These are phyloP conservation scores for Strigamia crassipes DNA, from an alignment of 2,888 invertebrate species.

Conservation along the genomic window DNA sequence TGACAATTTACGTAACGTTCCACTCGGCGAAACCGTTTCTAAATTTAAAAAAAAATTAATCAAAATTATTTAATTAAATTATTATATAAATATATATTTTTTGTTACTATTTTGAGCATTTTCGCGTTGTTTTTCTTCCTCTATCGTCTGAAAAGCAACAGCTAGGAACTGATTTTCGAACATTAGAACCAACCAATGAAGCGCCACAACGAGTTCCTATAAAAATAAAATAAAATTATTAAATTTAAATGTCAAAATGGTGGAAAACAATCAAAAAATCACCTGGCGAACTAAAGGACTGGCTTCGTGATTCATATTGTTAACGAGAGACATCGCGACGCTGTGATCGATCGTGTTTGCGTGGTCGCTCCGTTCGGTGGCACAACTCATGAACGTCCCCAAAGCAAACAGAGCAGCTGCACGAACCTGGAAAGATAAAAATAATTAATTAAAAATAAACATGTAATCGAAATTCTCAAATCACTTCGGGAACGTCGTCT, in stretches of 20 bases:
- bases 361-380: slow-evolving; percentile 83
- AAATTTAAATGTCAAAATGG: background rate
- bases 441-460: background rate
- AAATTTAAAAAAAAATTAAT: background rate
- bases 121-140: slow-evolving; percentile 54
- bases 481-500: slow-evolving; percentile 84
- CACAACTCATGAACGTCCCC: slow-evolving; percentile 88
- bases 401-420: slow-evolving; percentile 93
- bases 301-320: slow-evolving; percentile 78
- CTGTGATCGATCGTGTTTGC: slow-evolving; percentile 92
- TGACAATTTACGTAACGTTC: background rate
- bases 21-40: no score
- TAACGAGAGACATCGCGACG: slow-evolving; percentile 84
- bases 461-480: background rate
- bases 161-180: slow-evolving; percentile 88
- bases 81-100: no score
- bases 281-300: slow-evolving; percentile 81
- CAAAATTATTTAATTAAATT: background rate
- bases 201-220: slow-evolving; percentile 77
- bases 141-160: slow-evolving; percentile 68
- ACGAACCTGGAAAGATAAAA: slow-evolving; percentile 67
- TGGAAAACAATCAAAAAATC: slow-evolving; percentile 50
- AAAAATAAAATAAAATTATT: background rate
- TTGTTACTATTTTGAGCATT: slow-evolving; percentile 44
- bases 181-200: slow-evolving; percentile 81